Evolutionary conservation across 1,140 invertebrate species (phyloP).

Genomic region (Drosophila kohkoa): DNA sequence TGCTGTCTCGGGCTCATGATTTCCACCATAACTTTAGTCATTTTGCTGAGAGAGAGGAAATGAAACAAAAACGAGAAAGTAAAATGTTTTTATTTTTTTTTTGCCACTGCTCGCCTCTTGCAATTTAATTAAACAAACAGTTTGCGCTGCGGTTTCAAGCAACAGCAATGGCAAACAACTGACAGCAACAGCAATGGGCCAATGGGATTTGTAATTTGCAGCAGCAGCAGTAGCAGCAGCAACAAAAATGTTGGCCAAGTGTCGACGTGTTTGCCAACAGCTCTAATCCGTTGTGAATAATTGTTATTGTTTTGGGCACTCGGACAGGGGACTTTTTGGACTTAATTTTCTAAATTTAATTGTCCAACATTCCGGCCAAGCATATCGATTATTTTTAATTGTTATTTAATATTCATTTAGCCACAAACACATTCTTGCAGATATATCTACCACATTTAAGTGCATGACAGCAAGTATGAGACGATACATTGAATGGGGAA

Average conservation of each 20-base stretch:
- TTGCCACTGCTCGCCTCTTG: conserved; percentile 42
- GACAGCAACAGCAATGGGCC: conserved; percentile 48
- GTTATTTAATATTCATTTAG: conserved; percentile 47
- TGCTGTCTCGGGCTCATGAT: conserved; percentile 13
- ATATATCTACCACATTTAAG: conserved; percentile 19
- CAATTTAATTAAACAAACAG: conserved; percentile 82
- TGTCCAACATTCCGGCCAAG: conserved; percentile 32
- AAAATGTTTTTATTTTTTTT: conserved; percentile 6
- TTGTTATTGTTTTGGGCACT: conserved; percentile 73
- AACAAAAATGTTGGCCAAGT: conserved; percentile 61
- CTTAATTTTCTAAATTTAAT: conserved; percentile 67
- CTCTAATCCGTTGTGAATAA: conserved; percentile 81
- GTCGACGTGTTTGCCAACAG: conserved; percentile 77
- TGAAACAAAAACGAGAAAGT: conserved; percentile 1
- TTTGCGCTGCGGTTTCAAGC: conserved; percentile 64
- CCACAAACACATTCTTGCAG: conserved; percentile 1
- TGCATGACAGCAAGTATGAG: background rate
- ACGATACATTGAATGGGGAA: conserved; percentile 1
- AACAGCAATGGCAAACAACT: conserved; percentile 22
- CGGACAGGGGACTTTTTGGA: conserved; percentile 24
- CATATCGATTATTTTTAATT: conserved; percentile 74
- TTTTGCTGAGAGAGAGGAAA: background rate
- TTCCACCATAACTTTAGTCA: conserved; percentile 52
- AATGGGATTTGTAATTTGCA: conserved; percentile 75
- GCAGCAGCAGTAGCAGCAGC: conserved; percentile 40